phyloP scores from a whole-genome alignment of 2,888 invertebrate species.

The Rotaria socialis region DNA sequence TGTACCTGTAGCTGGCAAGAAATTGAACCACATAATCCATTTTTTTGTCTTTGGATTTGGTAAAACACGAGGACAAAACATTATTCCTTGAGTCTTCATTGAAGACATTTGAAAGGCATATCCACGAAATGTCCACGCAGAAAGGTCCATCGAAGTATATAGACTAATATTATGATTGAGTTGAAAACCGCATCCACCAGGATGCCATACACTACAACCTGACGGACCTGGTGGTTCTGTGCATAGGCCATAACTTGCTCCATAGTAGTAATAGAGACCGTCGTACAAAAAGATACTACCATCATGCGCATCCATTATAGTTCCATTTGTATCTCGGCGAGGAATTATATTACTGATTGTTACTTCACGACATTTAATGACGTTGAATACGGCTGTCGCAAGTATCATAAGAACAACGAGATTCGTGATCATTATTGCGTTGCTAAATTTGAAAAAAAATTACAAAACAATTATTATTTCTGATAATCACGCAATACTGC shows the following conservation, averaged over 20 bases:
- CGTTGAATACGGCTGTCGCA: background rate
- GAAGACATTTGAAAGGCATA: constrained; percentile 1
- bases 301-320: background rate
- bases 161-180: background rate
- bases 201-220: background rate
- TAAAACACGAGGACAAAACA: background rate
- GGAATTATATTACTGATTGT: background rate
- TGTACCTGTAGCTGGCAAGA: background rate
- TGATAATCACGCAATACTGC: too few species aligned
- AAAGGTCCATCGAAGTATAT: background rate
- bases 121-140: background rate
- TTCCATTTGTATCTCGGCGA: background rate
- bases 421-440: background rate
- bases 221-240: background rate
- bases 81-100: background rate
- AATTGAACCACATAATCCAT: background rate
- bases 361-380: background rate
- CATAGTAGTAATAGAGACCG: background rate
- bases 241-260: background rate
- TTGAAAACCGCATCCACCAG: background rate
- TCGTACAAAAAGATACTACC: background rate
- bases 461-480: too few species aligned
- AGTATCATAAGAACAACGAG: background rate
- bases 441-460: background rate
- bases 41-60: background rate